Base-by-base conservation (phyloP, 2,888 invertebrate genomes). In the Drosophila ezoana region DNA sequence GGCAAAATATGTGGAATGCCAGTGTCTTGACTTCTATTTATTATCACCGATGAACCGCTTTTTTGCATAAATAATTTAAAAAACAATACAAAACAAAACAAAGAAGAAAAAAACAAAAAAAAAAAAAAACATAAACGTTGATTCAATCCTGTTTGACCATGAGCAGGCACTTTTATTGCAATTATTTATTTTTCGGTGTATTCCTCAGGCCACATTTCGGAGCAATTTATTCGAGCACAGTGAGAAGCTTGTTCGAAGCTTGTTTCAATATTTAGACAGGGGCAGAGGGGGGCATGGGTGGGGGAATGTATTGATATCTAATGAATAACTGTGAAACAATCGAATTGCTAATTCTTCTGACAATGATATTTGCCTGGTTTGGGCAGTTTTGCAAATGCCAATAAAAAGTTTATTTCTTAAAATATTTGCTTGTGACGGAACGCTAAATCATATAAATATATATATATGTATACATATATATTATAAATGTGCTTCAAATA, bases 111-210 rank as follows among this genome's bases (percentile, higher is more conserved):
- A 48, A 63, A 62, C 44, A 52, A 38, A 47, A 51, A 62, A 37
- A 4, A 20, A 38, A 13, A 23, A 0, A 56, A 10, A 52, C 49
- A 58, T 52, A 70, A 61, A 48, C 61, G 61, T 32, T 60, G n/a
- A 33, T n/a, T n/a, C 61, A 83, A 77, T 85, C 82, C 86, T 79
- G 82, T 82, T 82, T 68, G 72, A 38, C 71, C 75, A 69, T 83
- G 78, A 81, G 47, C 60, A 80, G 75, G 72, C 83, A 80, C 68
- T 83, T 77, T 81, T 72, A 81, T 75, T 68, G 79, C 63, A 75
- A 77, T 80, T 80, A 75, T 69, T 66, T 70, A 70, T 70, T 56
- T 57, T 33, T 28, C 11, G 47, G 1, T 23, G 10, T 59, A 56
- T 52, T 49, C 51, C 32, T 28, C 44, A 14, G 61, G 41, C 52